Base-by-base conservation (phyloP, 2,888 invertebrate genomes). In the Torymus aiolomorphi region DNA sequence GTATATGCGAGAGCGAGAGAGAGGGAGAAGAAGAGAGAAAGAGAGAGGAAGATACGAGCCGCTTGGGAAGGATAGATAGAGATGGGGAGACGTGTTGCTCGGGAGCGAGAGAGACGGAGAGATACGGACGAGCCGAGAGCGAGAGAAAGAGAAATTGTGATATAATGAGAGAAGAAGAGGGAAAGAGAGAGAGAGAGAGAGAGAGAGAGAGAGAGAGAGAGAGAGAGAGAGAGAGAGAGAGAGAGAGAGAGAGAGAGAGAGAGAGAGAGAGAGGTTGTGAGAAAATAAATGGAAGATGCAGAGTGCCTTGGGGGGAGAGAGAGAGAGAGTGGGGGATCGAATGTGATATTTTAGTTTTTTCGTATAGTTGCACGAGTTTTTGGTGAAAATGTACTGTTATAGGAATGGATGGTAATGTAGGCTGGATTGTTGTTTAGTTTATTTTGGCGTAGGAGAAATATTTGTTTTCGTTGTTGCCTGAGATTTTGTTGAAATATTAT, bases 271-370 rank as follows among this genome's bases (percentile, higher is more conserved):
- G 79, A 62, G 42, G 49, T 69, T 56, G 14, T 24, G 13, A 74
- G 61, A 80, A 72, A 80, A 69, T 80, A 72, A 71, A 67, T 71
- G 70, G 51, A 62, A 62, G 54, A 72, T 66, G 56, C 52, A 42
- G 42, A 42, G 42, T 42, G 42, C 42, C 42, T 42, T 42, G 42
- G 42, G 42, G 20, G 49, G 16, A 59, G 14, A 24, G 31, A 11
- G 54, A 31, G 31, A 10, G 13, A 14, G 52, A 18, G 74, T 52
- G 11, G 18, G 14, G 42, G 18, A 16, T 20, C 13, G 42, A 67
- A 70, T 14, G 52, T 20, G 14, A 49, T 16, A 56, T 56, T 70
- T 75, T 20, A n/a, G n/a, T 18, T 42, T 51, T 52, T 0, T 42
- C 16, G 20, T n/a, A 11, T 49, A n/a, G 42, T 49, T 31, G 18